Percentiles rank a stretch among this genome's conserved stretches.
These are phyloP conservation scores for Laodelphax striatellus DNA, from an alignment of 1,140 invertebrate species.

Conservation along the genomic window DNA sequence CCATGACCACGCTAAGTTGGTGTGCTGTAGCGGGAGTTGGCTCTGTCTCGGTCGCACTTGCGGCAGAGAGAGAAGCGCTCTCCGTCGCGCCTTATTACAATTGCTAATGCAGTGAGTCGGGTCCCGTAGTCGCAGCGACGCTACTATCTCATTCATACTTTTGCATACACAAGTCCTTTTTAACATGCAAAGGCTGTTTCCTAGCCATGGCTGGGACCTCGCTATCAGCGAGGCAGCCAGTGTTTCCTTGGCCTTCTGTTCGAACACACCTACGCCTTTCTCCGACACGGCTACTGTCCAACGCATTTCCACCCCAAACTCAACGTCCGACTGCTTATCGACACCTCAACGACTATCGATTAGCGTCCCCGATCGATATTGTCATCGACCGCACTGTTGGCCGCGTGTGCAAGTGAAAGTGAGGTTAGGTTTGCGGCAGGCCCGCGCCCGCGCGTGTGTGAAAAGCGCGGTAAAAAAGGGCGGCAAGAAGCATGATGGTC, in stretches of 20 bases:
- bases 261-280: not conserved
- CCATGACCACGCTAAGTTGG: not conserved
- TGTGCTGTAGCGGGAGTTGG: not conserved
- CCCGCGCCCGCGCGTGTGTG: no score
- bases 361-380: no score
- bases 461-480: no score
- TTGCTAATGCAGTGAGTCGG: constrained; percentile 22
- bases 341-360: no score
- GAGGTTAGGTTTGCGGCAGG: no score
- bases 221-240: constrained; percentile 6
- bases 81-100: constrained; percentile 24
- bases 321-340: no score
- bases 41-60: constrained; percentile 3
- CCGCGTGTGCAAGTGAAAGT: no score
- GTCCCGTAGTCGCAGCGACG: constrained; percentile 1
- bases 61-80: not conserved
- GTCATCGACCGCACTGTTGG: no score
- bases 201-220: constrained; percentile 1
- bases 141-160: constrained; percentile 26
- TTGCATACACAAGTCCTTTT: constrained; percentile 27
- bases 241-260: constrained; percentile 3
- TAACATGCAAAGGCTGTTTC: constrained; percentile 26
- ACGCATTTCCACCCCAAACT: no score
- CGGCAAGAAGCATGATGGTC: no score
- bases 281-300: no score